Percentiles rank a stretch among this genome's conserved stretches.
phyloP scores from a whole-genome alignment of 2,888 invertebrate species.

The Pristionchus entomophagus region DNA sequence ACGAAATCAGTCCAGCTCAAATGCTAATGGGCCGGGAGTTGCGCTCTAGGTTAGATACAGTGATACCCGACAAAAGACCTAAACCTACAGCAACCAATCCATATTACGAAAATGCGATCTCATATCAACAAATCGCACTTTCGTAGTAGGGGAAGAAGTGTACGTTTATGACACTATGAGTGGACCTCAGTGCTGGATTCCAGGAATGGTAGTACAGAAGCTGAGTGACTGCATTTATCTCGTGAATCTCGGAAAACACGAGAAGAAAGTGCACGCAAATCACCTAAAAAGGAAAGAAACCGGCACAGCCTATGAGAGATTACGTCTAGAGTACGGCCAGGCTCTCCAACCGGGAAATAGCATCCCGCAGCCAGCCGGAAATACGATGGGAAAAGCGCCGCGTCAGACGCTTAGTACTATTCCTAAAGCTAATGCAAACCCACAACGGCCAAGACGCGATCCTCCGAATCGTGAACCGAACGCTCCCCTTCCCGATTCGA shows the following conservation, averaged over 20 bases:
- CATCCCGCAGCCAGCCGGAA: no score
- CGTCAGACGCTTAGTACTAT: no score
- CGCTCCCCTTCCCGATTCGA: no score
- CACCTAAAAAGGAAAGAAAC: not conserved
- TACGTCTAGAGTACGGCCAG: not conserved
- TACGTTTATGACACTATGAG: not conserved
- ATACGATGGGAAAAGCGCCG: no score
- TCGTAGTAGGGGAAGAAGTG: constrained; percentile 38
- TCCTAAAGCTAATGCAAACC: no score
- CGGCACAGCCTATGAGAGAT: not conserved
- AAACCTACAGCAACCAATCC: not conserved
- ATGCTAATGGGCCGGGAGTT: not conserved
- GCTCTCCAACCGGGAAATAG: no score
- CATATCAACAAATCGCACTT: not conserved
- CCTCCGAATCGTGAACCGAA: no score
- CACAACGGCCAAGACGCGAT: no score
- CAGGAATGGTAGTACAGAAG: not conserved
- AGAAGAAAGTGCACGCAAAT: not conserved
- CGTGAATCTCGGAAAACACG: not conserved
- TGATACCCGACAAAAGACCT: not conserved
- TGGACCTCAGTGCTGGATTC: constrained; percentile 7
- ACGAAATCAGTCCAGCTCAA: not conserved
- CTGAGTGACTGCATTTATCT: not conserved
- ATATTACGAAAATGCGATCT: not conserved
- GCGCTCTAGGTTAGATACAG: not conserved